Percentiles rank a stretch among this genome's conserved stretches.
These are phyloP conservation scores for Lycaon pictus DNA, from an alignment of 2,113 vertebrate genomes.

Conservation along the genomic window DNA sequence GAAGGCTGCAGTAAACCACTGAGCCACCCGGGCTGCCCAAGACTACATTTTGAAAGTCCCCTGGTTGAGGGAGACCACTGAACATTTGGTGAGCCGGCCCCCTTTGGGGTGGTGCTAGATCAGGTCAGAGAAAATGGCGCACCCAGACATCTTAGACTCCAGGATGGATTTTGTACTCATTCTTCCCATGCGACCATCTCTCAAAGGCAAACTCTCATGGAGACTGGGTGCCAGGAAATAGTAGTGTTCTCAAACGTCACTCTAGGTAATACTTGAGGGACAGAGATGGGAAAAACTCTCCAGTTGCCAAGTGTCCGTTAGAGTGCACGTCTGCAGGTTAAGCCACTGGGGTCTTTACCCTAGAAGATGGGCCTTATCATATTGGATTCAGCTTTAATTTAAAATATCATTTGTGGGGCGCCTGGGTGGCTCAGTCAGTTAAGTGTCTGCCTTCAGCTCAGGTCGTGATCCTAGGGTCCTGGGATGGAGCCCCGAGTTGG, in stretches of 20 bases:
- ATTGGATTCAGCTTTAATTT: constrained; percentile 3
- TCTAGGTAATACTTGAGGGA: background rate
- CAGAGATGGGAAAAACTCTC: background rate
- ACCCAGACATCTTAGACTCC: background rate
- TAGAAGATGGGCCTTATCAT: background rate
- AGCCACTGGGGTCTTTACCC: fast-evolving
- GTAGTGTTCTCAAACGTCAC: background rate
- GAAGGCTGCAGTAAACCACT: too few relatives aligned
- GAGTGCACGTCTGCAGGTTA: background rate
- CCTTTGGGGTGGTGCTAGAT: background rate
- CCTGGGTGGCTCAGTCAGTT: too few relatives aligned
- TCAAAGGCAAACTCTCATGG: background rate
- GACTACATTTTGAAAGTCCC: background rate
- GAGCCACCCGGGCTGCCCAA: too few relatives aligned
- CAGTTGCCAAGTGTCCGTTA: background rate
- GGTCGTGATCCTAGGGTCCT: too few relatives aligned
- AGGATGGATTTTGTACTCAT: background rate
- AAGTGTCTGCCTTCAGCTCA: too few relatives aligned
- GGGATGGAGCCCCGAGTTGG: too few relatives aligned
- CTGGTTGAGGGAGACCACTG: background rate
- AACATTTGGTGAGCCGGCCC: background rate
- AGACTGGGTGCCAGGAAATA: background rate
- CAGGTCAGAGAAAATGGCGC: background rate
- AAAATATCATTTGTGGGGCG: background rate
- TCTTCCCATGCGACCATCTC: background rate